phyloP scores from a whole-genome alignment of 2,113 vertebrate genomes.

The Sula dactylatra region DNA sequence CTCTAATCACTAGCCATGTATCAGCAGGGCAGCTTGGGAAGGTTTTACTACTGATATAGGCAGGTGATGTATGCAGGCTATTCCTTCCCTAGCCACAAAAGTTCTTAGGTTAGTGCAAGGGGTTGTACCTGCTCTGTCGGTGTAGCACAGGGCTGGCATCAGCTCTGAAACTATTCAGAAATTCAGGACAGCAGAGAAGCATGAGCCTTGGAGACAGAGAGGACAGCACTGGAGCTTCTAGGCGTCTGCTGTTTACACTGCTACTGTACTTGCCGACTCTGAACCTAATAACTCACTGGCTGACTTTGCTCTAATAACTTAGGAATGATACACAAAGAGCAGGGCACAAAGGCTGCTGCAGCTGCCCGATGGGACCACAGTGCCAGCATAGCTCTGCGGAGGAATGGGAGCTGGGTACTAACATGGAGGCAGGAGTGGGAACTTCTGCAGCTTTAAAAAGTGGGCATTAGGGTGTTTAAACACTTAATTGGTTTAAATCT shows the following conservation, averaged over 20 bases:
- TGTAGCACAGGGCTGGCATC: neutral
- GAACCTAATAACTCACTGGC: neutral
- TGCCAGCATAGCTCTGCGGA: neutral
- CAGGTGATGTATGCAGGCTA: neutral
- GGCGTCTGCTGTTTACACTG: neutral
- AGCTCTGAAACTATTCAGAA: neutral
- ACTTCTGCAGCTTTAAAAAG: neutral
- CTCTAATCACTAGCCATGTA: neutral
- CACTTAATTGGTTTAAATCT: neutral
- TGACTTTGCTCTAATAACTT: neutral
- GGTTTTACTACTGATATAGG: neutral
- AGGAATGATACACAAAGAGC: constrained; percentile 27
- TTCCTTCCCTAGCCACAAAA: neutral
- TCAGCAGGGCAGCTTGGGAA: neutral
- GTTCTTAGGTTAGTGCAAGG: neutral
- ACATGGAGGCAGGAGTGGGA: neutral
- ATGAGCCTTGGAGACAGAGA: neutral
- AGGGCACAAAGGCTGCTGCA: neutral
- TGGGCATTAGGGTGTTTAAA: neutral
- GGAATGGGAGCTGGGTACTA: neutral
- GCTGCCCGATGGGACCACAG: neutral
- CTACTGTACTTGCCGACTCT: constrained; percentile 13
- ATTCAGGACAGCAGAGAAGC: neutral
- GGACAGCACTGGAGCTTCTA: neutral
- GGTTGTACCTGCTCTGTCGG: neutral